Base-by-base conservation (phyloP, 2,797 vertebrate species). In the Bothrops alternatus region DNA sequence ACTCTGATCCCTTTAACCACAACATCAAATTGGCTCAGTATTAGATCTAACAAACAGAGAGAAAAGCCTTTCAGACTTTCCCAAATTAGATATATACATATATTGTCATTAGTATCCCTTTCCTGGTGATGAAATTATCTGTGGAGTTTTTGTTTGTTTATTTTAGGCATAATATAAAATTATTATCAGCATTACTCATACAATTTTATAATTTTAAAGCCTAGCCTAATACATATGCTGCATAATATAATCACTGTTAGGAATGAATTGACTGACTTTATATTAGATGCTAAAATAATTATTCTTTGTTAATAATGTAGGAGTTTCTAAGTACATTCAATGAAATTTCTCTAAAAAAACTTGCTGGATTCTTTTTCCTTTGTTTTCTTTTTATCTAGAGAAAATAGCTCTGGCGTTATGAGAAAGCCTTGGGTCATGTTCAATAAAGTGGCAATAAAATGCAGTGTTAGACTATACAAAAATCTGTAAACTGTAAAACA, bases 321-420 rank as follows among this genome's bases (percentile, higher is more conserved):
- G 87, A 94, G 78, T 90, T 95, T 91, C 90, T 88, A 78, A 91
- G 3, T 28, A 28, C 92, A 86, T 96, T 65, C 91, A 90, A 58
- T 93, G 90, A 90, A 53, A 93, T 93, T 91, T 56, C 90, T 73
- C 55, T 89, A 60, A 11, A 14, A 26, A 87, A 10, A 69, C 23
- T 25, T 82, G 73, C 37, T 82, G 73, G 37, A 65, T 53, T 47
- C 25, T 60, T 0, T 47, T 10, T 28, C 18, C 53, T 28, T 10
- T 60, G 26, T 60, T 91, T 73, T 73, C 6, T 55, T 87, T 89
- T 47, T 69, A 73, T 87, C 0, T 1, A 32, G 2, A 85, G 23
- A 95, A 92, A 95, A 87, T 90, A 18, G 13, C 13, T 78, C 32
- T 47, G 47, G 8, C 47, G 53, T 90, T 12, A 56, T 4, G 57